Evolutionary conservation across 2,888 invertebrate genomes (phyloP), one percentile per base, ranked within the genome.

Genomic region (Cephalotes varians): DNA sequence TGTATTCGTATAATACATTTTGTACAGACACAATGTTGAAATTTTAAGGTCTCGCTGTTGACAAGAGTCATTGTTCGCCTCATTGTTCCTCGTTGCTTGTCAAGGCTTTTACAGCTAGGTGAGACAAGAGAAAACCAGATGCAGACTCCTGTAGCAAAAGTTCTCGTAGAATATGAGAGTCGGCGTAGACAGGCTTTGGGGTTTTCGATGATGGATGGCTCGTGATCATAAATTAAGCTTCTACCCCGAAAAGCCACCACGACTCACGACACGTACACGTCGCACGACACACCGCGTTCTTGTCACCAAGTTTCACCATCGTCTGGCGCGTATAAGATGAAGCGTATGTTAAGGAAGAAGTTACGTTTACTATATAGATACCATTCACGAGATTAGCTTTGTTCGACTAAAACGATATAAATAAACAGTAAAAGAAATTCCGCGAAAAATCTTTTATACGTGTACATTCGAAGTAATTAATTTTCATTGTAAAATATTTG

Each of bases 1-100:
- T 15, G 15, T 12, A n/a, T n/a, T n/a, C 47, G 1, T 12, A 64
- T 2, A 47, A 37, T 34, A 40, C 18, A 34, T 47, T 12, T 15
- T 18, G 44, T 6, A 37, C 10, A 44, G 3, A 18, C 4, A 21
- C 6, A 56, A n/a, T n/a, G n/a, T n/a, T n/a, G n/a, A n/a, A 85
- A 90, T 88, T 90, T 90, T 86, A 83, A 85, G 85, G 15, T 83
- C 74, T 82, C 84, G 89, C 91, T 91, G 89, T 90, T 82, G 86
- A 51, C 80, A 10, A 72, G 67, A 81, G 82, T 84, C 84, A 87
- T 89, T 87, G 85, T 88, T 82, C 86, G 86, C 79, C 73, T 87
- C 85, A 88, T 90, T 90, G 90, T 90, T 90, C 84, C 88, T 82
- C 86, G 85, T 90, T 85, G 84, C 88, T 82, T 84, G 86, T 80